Conservation (phyloP, 2,113 vertebrate genomes). For the Ammodytes dubius region DNA sequence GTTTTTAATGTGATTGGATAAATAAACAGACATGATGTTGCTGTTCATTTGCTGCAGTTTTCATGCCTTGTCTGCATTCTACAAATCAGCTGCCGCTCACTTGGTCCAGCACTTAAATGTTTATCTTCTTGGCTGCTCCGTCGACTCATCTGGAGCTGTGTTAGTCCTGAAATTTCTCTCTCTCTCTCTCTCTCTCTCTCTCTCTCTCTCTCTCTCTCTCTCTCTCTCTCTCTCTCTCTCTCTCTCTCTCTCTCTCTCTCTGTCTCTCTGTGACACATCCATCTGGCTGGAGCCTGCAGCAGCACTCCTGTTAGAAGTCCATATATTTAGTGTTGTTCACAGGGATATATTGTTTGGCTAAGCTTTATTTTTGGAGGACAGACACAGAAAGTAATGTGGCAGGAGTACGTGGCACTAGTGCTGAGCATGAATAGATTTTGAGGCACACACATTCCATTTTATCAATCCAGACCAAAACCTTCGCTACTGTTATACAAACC, state of each 20-base stretch:
- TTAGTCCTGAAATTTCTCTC: slow-evolving; percentile 49
- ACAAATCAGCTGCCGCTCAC: slow-evolving; percentile 20
- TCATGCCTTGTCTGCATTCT: slow-evolving; percentile 26
- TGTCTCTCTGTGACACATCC: slow-evolving; percentile 30
- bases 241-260: too few species aligned
- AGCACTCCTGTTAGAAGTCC: slow-evolving; percentile 17
- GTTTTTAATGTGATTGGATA: slow-evolving; percentile 46
- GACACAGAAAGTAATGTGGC: slow-evolving; percentile 12
- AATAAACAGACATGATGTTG: slow-evolving; percentile 59
- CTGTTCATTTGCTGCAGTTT: slow-evolving; percentile 12
- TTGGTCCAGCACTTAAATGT: slow-evolving; percentile 28
- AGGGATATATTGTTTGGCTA: slow-evolving; percentile 15
- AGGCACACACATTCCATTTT: not conserved
- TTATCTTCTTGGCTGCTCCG: slow-evolving; percentile 45
- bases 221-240: too few species aligned
- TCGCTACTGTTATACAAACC: not conserved
- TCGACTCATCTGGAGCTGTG: slow-evolving; percentile 40
- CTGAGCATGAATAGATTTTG: not conserved
- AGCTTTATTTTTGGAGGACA: slow-evolving; percentile 34
- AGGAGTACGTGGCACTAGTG: not conserved
- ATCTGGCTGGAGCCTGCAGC: slow-evolving; percentile 58
- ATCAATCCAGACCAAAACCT: not conserved
- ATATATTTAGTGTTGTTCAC: slow-evolving; percentile 43
- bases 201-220: too few species aligned
- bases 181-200: too few species aligned